Evolutionary conservation across 2,113 vertebrate genomes (phyloP).

Genomic region (Fregetta grallaria): DNA sequence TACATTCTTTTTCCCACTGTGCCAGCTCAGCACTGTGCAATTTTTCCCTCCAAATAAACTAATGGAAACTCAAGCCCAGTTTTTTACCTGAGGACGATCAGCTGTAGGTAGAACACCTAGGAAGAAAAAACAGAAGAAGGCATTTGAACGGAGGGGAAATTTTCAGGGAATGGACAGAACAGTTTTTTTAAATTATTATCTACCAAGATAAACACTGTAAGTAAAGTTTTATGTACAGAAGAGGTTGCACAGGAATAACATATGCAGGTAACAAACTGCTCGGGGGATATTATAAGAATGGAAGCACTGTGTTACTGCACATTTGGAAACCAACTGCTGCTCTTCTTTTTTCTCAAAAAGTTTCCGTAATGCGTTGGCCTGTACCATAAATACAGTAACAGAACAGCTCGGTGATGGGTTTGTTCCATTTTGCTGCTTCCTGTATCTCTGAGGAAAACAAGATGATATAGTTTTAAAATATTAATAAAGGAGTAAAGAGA

Average conservation of each 20-base stretch:
- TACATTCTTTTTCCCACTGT: background rate
- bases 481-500: constrained; percentile 7
- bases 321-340: background rate
- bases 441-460: background rate
- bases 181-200: background rate
- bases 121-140: background rate
- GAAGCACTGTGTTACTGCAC: background rate
- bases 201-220: background rate
- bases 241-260: background rate
- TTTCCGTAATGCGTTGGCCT: background rate
- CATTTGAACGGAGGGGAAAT: background rate
- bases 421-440: background rate
- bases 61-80: background rate
- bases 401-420: background rate
- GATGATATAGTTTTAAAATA: background rate
- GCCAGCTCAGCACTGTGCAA: background rate
- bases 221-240: background rate
- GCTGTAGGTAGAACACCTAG: background rate
- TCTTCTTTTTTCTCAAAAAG: background rate
- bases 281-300: background rate
- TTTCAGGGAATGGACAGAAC: background rate
- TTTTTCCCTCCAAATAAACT: background rate
- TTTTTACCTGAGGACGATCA: background rate
- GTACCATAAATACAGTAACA: background rate
- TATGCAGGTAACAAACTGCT: background rate